phyloP scores from a whole-genome alignment of 2,888 invertebrate species.

The Macrophya annulata region DNA sequence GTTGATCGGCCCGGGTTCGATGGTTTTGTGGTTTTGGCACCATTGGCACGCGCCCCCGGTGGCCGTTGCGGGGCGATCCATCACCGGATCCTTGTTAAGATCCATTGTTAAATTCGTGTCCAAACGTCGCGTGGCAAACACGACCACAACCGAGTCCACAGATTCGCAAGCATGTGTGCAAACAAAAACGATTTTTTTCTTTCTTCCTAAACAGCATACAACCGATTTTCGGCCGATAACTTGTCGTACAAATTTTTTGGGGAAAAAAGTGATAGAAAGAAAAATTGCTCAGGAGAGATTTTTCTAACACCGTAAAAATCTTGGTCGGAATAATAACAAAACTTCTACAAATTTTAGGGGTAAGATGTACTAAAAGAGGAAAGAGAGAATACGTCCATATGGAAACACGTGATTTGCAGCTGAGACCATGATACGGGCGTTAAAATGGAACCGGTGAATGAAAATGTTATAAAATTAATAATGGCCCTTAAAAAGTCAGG shows the following conservation, averaged over 20 bases:
- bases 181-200: neutral
- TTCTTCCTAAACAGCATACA: neutral
- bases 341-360: neutral
- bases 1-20: constrained; percentile 10
- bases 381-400: neutral
- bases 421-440: constrained; percentile 71
- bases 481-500: constrained; percentile 56
- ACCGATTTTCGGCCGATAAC: neutral
- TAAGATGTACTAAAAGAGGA: neutral
- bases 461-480: constrained; percentile 65
- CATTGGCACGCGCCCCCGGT: constrained; percentile 48
- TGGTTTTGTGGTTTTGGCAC: constrained; percentile 51
- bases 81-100: constrained; percentile 69
- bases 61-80: constrained; percentile 64
- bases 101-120: constrained; percentile 64
- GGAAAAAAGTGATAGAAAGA: neutral
- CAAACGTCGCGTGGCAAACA: constrained; percentile 29
- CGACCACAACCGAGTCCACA: neutral
- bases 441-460: constrained; percentile 62
- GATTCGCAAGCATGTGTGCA: constrained; percentile 24
- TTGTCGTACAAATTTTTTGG: neutral
- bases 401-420: constrained; percentile 69
- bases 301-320: neutral
- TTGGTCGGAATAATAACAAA: neutral
- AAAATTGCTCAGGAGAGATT: neutral